These are phyloP conservation scores for Sturnira hondurensis DNA, from an alignment of 2,113 vertebrate genomes.

Conservation along the genomic window DNA sequence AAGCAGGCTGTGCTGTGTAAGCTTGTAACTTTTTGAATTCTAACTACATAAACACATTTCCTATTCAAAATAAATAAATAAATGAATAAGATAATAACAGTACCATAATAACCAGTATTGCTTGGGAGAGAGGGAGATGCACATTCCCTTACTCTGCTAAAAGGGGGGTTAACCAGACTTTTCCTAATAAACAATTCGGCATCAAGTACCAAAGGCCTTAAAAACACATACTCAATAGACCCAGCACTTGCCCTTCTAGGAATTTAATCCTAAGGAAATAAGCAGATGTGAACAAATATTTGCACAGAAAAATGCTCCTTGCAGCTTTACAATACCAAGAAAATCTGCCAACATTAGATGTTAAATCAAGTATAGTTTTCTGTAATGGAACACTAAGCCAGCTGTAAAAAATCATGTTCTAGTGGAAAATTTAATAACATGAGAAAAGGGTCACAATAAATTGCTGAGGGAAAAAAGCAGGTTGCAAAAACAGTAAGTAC, in stretches of 20 bases:
- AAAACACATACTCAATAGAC: background rate
- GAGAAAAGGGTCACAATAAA: constrained; percentile 68
- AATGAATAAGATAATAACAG: background rate
- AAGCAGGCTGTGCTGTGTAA: background rate
- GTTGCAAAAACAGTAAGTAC: constrained; percentile 46
- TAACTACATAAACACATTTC: constrained; percentile 3
- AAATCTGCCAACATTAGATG: constrained; percentile 14
- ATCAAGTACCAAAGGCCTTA: constrained; percentile 3
- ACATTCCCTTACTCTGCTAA: background rate
- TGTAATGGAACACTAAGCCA: constrained; percentile 42
- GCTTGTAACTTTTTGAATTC: constrained; percentile 11
- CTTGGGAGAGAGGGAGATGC: constrained; percentile 8
- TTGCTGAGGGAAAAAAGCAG: constrained; percentile 41
- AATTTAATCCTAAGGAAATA: constrained; percentile 47
- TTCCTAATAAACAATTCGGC: constrained; percentile 13
- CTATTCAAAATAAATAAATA: background rate
- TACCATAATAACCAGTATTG: background rate
- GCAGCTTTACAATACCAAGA: constrained; percentile 27
- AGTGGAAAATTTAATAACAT: constrained; percentile 57
- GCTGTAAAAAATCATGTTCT: constrained; percentile 37
- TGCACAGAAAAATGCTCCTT: constrained; percentile 43
- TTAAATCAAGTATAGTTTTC: constrained; percentile 53
- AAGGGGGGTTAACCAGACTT: constrained; percentile 3
- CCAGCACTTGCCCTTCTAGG: background rate
- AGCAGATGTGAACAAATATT: constrained; percentile 45